Percentiles rank a stretch among this genome's conserved stretches.
Conservation (phyloP, 2,888 invertebrate species). For the Halocaridina rubra region DNA sequence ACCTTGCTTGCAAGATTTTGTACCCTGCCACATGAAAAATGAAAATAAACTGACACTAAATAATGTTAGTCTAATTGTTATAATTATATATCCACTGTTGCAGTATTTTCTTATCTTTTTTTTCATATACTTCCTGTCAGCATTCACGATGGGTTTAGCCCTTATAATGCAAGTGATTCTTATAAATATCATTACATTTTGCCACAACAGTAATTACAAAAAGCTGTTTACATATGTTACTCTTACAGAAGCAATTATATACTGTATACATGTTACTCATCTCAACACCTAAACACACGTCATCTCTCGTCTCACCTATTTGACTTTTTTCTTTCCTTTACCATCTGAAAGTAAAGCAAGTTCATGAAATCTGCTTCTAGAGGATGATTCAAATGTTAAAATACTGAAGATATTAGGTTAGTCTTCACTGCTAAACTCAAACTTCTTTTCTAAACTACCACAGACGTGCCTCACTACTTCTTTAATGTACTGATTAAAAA, state of each 20-base stretch:
- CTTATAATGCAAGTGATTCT: constrained; percentile 29
- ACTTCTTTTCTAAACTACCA: no score
- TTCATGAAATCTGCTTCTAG: constrained; percentile 38
- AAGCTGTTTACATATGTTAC: constrained; percentile 39
- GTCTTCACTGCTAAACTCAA: not conserved
- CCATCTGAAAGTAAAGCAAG: constrained; percentile 54
- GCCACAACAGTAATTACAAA: constrained; percentile 49
- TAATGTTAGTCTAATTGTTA: not conserved
- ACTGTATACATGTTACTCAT: constrained; percentile 56
- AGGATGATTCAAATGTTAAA: not conserved
- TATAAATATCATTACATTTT: no score
- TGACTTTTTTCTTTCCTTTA: constrained; percentile 61
- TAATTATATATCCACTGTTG: not conserved
- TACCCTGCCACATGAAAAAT: no score
- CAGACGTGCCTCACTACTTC: no score
- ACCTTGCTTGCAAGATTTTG: no score
- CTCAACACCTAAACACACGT: constrained; percentile 51
- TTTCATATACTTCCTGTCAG: no score
- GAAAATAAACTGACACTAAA: no score
- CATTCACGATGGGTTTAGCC: constrained; percentile 27
- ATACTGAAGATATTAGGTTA: constrained; percentile 10
- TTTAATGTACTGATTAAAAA: no score
- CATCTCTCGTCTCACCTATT: constrained; percentile 54
- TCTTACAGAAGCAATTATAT: constrained; percentile 52
- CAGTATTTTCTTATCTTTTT: constrained; percentile 24